These are phyloP conservation scores for Digitonthophagus gazella DNA, from an alignment of 2,888 invertebrate species.

Conservation along the genomic window DNA sequence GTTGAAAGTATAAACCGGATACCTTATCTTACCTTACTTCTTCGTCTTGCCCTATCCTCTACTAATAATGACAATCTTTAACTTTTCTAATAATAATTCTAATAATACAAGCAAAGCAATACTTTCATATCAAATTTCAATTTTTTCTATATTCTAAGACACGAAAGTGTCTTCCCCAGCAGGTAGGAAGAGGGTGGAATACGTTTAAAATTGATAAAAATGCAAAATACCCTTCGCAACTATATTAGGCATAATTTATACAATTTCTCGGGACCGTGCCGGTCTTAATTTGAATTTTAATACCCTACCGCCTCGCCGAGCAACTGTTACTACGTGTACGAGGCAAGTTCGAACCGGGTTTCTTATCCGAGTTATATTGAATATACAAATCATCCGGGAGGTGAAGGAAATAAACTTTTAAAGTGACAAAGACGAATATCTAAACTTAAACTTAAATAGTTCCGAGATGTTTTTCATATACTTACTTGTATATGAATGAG, in stretches of 20 bases:
- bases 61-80: too few species aligned
- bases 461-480: too few species aligned
- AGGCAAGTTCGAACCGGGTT: background rate
- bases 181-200: background rate
- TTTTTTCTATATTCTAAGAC: too few species aligned
- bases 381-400: background rate
- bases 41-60: too few species aligned
- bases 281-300: slow-evolving; percentile 25
- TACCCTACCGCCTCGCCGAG: slow-evolving; percentile 13
- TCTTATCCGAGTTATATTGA: background rate
- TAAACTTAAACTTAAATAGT: background rate
- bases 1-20: too few species aligned
- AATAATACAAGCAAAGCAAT: too few species aligned
- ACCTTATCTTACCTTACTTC: too few species aligned
- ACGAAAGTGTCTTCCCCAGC: background rate
- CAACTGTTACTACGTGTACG: slow-evolving; percentile 6
- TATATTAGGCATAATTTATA: slow-evolving; percentile 26
- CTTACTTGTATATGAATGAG: too few species aligned
- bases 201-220: slow-evolving; percentile 27
- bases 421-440: background rate
- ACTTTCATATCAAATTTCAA: too few species aligned
- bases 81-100: too few species aligned
- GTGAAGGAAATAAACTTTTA: background rate
- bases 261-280: slow-evolving; percentile 21
- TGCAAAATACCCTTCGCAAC: slow-evolving; percentile 26